These are phyloP conservation scores for Alauda arvensis DNA, from an alignment of 2,797 vertebrate species.

Conservation along the genomic window DNA sequence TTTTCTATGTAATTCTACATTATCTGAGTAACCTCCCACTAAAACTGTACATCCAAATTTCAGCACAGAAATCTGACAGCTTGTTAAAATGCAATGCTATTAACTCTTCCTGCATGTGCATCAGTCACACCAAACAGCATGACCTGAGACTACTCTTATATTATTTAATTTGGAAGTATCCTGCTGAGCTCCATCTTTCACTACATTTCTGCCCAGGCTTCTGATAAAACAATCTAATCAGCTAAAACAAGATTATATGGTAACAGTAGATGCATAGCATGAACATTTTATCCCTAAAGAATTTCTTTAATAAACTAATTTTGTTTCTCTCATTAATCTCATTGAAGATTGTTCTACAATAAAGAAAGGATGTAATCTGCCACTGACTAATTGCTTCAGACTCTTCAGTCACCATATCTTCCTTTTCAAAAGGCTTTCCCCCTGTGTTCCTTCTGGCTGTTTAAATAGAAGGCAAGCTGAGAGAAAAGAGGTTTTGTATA, in stretches of 20 bases:
- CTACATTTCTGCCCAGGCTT: not conserved
- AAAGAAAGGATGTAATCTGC: slow-evolving; percentile 23
- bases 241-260: slow-evolving; percentile 16
- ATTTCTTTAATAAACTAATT: slow-evolving; percentile 6
- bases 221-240: slow-evolving; percentile 29
- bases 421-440: not conserved
- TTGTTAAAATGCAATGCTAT: not conserved
- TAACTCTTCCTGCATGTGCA: not conserved
- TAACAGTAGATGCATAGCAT: not conserved
- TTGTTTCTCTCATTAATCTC: slow-evolving; percentile 41
- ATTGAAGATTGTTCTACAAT: slow-evolving; percentile 9
- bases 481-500: not conserved
- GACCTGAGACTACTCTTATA: not conserved
- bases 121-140: not conserved
- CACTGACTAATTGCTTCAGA: slow-evolving; percentile 15
- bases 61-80: not conserved
- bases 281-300: slow-evolving; percentile 8
- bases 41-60: not conserved
- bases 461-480: not conserved
- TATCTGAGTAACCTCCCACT: not conserved
- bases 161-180: not conserved
- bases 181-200: not conserved
- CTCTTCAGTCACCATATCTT: not conserved
- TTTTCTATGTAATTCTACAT: not conserved
- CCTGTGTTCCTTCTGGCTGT: not conserved